These are phyloP conservation scores for Cacatua alba DNA, from an alignment of 2,113 vertebrate genomes.

Conservation along the genomic window DNA sequence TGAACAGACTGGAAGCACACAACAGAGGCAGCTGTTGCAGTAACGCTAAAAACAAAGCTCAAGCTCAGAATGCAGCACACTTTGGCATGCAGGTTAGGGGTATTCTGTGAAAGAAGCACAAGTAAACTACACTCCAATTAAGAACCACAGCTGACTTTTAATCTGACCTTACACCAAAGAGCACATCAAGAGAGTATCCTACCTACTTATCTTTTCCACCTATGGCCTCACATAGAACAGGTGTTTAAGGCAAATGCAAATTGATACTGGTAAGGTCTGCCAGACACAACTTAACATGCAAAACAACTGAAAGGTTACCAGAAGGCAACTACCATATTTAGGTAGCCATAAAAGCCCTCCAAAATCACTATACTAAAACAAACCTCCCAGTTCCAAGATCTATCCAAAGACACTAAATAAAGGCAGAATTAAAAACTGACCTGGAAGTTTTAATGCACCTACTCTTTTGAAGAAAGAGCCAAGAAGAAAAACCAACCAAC, in stretches of 20 bases:
- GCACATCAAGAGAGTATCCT: background rate
- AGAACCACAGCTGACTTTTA: background rate
- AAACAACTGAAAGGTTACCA: background rate
- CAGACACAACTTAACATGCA: background rate
- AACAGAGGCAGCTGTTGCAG: background rate
- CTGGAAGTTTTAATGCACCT: background rate
- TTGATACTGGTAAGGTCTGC: background rate
- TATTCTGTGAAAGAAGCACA: background rate
- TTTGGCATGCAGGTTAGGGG: background rate
- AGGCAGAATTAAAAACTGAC: background rate
- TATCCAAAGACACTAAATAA: background rate
- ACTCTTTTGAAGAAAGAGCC: background rate
- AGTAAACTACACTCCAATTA: background rate
- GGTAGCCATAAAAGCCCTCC: background rate
- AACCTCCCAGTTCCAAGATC: background rate
- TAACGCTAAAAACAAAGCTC: background rate
- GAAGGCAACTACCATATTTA: background rate
- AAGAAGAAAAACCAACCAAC: background rate
- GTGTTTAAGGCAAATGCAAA: background rate
- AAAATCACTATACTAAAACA: background rate
- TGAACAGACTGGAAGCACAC: background rate
- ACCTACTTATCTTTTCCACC: background rate
- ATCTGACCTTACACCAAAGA: background rate
- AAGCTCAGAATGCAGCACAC: background rate
- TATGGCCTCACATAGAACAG: background rate